A percentile compares a stretch with the other conserved stretches of the same genome.
Evolutionary conservation across 2,888 invertebrate species (phyloP).

Genomic region (Sinhomidia bicolor): DNA sequence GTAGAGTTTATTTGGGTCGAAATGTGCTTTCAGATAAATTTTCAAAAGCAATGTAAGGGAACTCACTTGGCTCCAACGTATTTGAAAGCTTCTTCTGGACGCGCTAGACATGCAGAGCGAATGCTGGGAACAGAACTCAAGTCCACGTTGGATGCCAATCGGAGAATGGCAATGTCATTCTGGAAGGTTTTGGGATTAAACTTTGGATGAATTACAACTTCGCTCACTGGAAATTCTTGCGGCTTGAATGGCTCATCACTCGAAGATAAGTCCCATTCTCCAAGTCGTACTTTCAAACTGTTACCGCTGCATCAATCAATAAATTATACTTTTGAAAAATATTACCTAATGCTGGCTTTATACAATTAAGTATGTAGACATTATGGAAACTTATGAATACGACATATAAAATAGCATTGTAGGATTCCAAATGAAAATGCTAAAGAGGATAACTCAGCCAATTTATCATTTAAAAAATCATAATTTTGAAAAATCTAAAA

Average conservation of each 20-base stretch:
- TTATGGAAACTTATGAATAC: too few species aligned
- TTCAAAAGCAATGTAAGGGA: too few species aligned
- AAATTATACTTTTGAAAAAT: not conserved
- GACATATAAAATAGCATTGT: too few species aligned
- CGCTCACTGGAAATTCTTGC: constrained; percentile 72
- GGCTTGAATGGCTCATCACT: constrained; percentile 78
- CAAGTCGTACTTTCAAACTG: constrained; percentile 77
- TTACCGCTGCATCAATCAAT: constrained; percentile 62
- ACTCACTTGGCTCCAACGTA: constrained; percentile 77
- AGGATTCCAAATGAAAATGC: too few species aligned
- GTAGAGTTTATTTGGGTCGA: too few species aligned
- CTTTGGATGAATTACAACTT: constrained; percentile 77
- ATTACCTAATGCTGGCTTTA: too few species aligned
- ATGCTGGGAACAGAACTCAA: constrained; percentile 77
- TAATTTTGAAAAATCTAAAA: too few species aligned
- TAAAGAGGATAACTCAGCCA: too few species aligned
- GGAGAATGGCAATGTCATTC: constrained; percentile 79
- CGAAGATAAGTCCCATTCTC: constrained; percentile 79
- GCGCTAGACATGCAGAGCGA: constrained; percentile 77
- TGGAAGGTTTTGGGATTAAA: constrained; percentile 78
- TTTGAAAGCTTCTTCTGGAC: constrained; percentile 75
- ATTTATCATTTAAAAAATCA: too few species aligned
- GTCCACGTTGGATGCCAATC: constrained; percentile 73
- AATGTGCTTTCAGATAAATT: too few species aligned
- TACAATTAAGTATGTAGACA: too few species aligned